Percentiles rank a stretch among this genome's conserved stretches.
Conservation (phyloP, 2,113 vertebrate species). For the Mola mola region DNA sequence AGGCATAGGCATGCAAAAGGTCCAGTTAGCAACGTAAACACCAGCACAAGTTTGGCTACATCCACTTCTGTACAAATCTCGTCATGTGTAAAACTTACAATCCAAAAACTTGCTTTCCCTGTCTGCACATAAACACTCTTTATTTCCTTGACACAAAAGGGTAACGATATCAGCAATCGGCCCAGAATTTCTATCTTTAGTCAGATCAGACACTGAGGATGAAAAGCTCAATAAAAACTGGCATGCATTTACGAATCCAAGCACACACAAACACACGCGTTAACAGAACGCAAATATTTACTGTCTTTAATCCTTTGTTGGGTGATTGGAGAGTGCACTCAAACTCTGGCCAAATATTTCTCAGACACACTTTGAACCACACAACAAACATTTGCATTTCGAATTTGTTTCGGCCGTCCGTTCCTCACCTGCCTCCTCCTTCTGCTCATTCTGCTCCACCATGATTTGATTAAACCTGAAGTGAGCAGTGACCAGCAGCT, state of each 20-base stretch:
- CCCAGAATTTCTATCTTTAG: too few relatives aligned
- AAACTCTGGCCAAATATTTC: neutral
- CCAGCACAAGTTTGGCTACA: too few relatives aligned
- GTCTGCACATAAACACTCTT: too few relatives aligned
- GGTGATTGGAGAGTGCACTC: too few relatives aligned
- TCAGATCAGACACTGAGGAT: conserved; percentile 2
- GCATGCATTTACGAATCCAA: conserved; percentile 10
- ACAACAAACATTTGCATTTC: conserved; percentile 55
- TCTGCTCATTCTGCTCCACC: neutral
- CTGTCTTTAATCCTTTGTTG: neutral
- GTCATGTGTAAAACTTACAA: too few relatives aligned
- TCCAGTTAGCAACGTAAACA: too few relatives aligned
- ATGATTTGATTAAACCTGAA: conserved; percentile 42
- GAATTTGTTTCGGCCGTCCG: conserved; percentile 31
- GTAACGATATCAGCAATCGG: too few relatives aligned
- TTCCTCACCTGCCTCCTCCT: neutral
- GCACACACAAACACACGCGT: conserved; percentile 1
- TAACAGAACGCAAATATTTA: conserved; percentile 9
- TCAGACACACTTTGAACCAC: neutral
- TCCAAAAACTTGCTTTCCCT: too few relatives aligned
- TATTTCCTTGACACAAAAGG: too few relatives aligned
- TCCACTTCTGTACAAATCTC: too few relatives aligned
- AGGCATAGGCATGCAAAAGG: too few relatives aligned
- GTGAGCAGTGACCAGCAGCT: conserved; percentile 4
- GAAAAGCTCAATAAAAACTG: neutral